Evolutionary conservation across 2,113 vertebrate species (phyloP).

Genomic region (Festucalex cinctus): DNA sequence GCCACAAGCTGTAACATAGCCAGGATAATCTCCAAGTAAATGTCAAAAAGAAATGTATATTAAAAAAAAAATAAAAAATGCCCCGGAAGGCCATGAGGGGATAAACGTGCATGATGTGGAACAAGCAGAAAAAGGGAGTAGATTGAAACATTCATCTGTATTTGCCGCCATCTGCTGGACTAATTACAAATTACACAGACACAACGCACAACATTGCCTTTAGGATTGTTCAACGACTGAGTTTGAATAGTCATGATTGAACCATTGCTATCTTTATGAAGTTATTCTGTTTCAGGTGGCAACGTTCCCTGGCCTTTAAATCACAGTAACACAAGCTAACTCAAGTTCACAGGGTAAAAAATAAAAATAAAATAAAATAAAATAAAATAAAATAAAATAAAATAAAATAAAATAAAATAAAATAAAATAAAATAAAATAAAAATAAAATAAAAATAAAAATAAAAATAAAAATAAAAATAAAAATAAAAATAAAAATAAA

Average conservation of each 20-base stretch:
- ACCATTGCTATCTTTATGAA: neutral
- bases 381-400: too few relatives aligned
- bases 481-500: too few relatives aligned
- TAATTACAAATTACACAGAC: neutral
- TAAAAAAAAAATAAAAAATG: too few relatives aligned
- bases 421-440: too few relatives aligned
- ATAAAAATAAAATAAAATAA: too few relatives aligned
- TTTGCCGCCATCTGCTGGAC: conserved; percentile 50
- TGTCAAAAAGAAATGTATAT: too few relatives aligned
- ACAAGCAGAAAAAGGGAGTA: neutral
- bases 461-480: too few relatives aligned
- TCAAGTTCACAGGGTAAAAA: neutral
- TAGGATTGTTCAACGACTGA: neutral
- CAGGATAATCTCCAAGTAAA: neutral
- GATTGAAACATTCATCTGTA: neutral
- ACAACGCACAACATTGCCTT: too few relatives aligned
- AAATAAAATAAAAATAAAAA: too few relatives aligned
- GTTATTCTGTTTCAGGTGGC: neutral
- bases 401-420: too few relatives aligned
- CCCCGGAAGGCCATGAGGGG: too few relatives aligned
- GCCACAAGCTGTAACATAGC: neutral
- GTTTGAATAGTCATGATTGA: neutral
- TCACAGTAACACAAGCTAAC: neutral
- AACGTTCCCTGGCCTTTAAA: neutral
- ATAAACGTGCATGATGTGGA: too few relatives aligned